phyloP scores from a whole-genome alignment of 2,113 vertebrate species.

The Trichomycterus rosablanca region DNA sequence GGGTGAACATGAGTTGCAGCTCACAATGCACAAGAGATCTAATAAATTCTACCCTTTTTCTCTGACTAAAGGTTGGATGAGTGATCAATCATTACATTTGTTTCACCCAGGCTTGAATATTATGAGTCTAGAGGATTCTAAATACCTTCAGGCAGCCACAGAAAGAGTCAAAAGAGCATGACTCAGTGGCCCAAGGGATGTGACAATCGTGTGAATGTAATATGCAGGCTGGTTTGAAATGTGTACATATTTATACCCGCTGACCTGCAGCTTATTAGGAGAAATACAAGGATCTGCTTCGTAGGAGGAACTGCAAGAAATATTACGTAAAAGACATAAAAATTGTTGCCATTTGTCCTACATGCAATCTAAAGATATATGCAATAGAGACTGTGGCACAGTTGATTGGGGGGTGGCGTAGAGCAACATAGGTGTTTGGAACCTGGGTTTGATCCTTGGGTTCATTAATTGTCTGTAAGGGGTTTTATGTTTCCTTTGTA shows the following conservation, averaged over 20 bases:
- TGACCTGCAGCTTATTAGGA: constrained; percentile 39
- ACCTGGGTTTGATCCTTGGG: too few species aligned
- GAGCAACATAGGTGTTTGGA: too few species aligned
- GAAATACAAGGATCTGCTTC: constrained; percentile 24
- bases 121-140: constrained; percentile 65
- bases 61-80: constrained; percentile 56
- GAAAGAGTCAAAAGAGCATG: constrained; percentile 67
- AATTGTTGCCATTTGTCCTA: background rate
- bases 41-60: constrained; percentile 65
- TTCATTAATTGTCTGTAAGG: too few species aligned
- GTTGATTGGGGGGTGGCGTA: too few species aligned
- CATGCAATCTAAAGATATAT: constrained; percentile 17
- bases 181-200: constrained; percentile 63
- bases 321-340: constrained; percentile 5
- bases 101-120: constrained; percentile 58
- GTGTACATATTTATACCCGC: constrained; percentile 37
- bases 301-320: constrained; percentile 10
- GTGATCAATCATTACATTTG: constrained; percentile 44
- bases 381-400: background rate
- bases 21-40: constrained; percentile 63
- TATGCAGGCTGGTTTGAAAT: constrained; percentile 30
- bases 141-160: constrained; percentile 67
- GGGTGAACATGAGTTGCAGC: constrained; percentile 60
- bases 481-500: too few species aligned
- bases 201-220: constrained; percentile 49